Evolutionary conservation across 2,797 vertebrate genomes (phyloP).

Genomic region (Eutrigla gurnardus): DNA sequence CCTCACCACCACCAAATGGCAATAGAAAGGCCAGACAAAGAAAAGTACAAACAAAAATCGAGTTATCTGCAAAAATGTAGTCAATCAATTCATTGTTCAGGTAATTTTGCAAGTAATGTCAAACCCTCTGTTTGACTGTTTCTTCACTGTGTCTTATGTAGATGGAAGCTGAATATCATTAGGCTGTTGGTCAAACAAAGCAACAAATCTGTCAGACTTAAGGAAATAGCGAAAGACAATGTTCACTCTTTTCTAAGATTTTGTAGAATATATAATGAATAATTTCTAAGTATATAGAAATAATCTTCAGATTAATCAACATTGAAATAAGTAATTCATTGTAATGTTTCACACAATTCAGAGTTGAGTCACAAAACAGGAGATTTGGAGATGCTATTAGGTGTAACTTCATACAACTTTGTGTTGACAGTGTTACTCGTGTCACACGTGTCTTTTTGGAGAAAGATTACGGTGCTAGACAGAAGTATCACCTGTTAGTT

Average conservation of each 20-base stretch:
- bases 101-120: too few species aligned
- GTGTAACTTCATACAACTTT: neutral
- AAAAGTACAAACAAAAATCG: too few species aligned
- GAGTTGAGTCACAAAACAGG: conserved; percentile 3
- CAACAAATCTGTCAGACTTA: neutral
- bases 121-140: neutral
- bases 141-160: neutral
- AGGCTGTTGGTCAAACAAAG: neutral
- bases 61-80: neutral
- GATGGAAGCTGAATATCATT: neutral
- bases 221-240: neutral
- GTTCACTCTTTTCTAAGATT: neutral
- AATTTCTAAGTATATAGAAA: neutral
- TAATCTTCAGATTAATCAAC: neutral
- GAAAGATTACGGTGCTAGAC: neutral
- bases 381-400: neutral
- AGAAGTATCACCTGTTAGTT: conserved; percentile 17
- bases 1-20: neutral
- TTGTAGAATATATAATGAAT: neutral
- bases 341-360: neutral
- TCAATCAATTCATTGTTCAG: neutral
- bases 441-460: neutral
- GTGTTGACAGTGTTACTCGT: neutral
- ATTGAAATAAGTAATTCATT: neutral
- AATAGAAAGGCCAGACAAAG: neutral